Base-by-base conservation (phyloP, 1,140 invertebrate species). In the Anastrepha ludens region DNA sequence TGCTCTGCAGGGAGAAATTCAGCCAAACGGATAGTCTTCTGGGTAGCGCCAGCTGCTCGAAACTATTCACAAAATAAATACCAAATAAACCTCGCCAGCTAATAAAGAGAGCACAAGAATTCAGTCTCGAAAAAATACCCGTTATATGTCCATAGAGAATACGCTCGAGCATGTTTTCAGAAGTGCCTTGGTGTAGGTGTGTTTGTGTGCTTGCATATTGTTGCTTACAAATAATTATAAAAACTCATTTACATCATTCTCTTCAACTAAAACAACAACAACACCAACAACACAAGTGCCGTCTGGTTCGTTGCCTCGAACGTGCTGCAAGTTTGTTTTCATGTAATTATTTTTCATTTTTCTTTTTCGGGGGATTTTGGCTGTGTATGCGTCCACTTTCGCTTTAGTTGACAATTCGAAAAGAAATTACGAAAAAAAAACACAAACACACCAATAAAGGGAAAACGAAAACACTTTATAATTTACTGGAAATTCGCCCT, bases 171-270 rank as follows among this genome's bases (percentile, higher is more conserved):
- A 55, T 55, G 50, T 11, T 55, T 55, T 11, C 11, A 11, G 6
- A 55, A 55, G 50, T 11, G 0, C 6, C 50, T 55, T 11, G 11
- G 50, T 55, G 50, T 55, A 55, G 6, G 50, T 6, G 50, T 62
- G 15, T 62, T 13, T 62, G 5, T 17, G 60, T 67, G n/a, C 29
- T 67, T 39, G 17, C 17, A 29, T 29, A 74, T 74, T 74, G 70
- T 74, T 74, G 74, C 74, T 55, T 58, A n/a, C 55, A 81, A 55
- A 81, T 81, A 81, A 81, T 81, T 81, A 81, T 81, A 47, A 58
- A 74, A 81, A 81, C n/a, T 55, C 50, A 81, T 81, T 81, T 55
- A 81, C 74, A 55, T 55, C 15, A 47, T 58, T 50, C 47, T 13
- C 50, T 29, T 29, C 47, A 81, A 81, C 6, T 81, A 55, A 9